Base-by-base conservation (phyloP, 2,113 vertebrate genomes). In the Micromys minutus region DNA sequence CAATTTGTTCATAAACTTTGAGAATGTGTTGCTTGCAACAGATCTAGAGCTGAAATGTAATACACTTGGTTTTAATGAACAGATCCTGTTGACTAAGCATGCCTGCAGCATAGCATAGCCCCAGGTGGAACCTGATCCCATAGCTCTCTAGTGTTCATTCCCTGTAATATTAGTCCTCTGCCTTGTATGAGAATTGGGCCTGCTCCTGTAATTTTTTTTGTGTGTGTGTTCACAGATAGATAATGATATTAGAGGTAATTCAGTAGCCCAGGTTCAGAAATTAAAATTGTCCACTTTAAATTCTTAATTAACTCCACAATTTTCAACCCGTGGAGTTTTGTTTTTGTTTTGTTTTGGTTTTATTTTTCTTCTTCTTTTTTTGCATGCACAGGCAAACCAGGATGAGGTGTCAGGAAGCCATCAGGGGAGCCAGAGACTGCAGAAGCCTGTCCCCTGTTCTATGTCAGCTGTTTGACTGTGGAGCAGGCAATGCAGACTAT, bases 61-160 rank as follows among this genome's bases (percentile, higher is more conserved):
- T 50, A 19, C 57, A 67, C 9, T 57, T 95, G 36, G 42, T 92
- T 71, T 96, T 74, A 91, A 72, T 47, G 83, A 97, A 91, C 90
- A 67, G 10, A 88, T 65, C 84, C 11, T 4, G 61, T 10, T 57
- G 52, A 94, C 87, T 0, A 93, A 94, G 67, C 39, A 81, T 36
- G 57, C 76, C 0, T 45, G 7, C 19, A 63, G 42, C 47, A 47
- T 45, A 94, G 69, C 77, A 84, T 81, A 95, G 55, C 8, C 52
- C 55, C 42, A 84, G 50, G 26, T 90, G 31, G 71, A 84, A 61
- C 88, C 87, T 67, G 55, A 88, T 52, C 10, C 34, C 39, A 55
- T 24, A 21, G 57, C 74, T 3, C 29, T 74, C 57, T 79, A 83
- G 57, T 86, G 89, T 95, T 90, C 76, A 76, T 86, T 94, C 52